A percentile compares a stretch with the other conserved stretches of the same genome.
phyloP scores from a whole-genome alignment of 2,888 invertebrate species.

The Onthophagus sagittarius region DNA sequence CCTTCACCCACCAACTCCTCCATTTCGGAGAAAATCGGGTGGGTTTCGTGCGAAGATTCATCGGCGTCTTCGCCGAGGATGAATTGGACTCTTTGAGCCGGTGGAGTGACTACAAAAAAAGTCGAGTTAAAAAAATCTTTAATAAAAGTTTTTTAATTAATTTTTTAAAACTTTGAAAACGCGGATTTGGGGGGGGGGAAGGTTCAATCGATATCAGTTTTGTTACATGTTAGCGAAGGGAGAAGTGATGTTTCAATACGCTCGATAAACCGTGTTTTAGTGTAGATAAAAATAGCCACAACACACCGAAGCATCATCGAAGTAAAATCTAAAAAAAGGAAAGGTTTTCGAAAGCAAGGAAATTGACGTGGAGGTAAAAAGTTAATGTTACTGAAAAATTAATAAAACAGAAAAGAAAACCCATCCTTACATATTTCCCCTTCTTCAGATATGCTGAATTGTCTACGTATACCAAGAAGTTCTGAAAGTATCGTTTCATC shows the following conservation, averaged over 20 bases:
- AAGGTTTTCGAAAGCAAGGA: not conserved
- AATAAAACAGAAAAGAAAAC: not conserved
- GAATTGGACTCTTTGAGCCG: constrained; percentile 95
- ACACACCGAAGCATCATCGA: not conserved
- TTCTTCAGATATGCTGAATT: constrained; percentile 67
- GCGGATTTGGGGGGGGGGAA: too few species aligned
- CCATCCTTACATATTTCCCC: constrained; percentile 68
- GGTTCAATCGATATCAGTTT: not conserved
- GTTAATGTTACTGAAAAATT: not conserved
- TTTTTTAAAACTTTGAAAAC: too few species aligned
- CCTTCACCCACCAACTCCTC: constrained; percentile 78
- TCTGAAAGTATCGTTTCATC: constrained; percentile 34
- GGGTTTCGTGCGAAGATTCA: constrained; percentile 76
- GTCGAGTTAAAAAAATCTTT: not conserved
- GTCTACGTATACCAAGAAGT: constrained; percentile 55
- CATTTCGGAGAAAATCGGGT: constrained; percentile 97
- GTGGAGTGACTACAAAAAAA: constrained; percentile 73
- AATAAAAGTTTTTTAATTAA: too few species aligned
- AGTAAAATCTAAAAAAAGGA: not conserved
- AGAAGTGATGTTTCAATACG: not conserved
- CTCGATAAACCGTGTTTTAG: not conserved
- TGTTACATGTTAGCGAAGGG: not conserved
- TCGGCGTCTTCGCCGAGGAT: constrained; percentile 93
- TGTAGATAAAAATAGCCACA: not conserved
- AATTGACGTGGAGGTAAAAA: not conserved